A percentile compares a stretch with the other conserved stretches of the same genome.
phyloP scores from a whole-genome alignment of 2,113 vertebrate genomes.

The Festucalex cinctus region DNA sequence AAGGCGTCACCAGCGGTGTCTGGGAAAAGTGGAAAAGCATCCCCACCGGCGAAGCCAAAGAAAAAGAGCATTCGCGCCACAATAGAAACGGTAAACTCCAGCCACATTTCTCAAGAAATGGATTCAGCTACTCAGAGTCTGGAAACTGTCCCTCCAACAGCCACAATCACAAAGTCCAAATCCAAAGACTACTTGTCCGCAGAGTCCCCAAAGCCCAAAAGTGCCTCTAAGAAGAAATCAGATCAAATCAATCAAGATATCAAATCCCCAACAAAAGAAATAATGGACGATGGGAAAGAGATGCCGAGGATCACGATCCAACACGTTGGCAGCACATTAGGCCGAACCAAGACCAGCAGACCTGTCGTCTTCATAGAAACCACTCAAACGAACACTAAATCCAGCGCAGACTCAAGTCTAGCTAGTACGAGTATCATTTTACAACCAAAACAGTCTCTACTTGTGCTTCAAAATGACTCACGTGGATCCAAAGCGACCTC shows the following conservation, averaged over 20 bases:
- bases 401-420: background rate
- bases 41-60: conserved; percentile 24
- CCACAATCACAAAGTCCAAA: background rate
- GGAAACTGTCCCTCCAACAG: background rate
- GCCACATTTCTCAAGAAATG: background rate
- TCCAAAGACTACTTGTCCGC: background rate
- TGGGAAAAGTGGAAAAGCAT: background rate
- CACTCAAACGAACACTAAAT: background rate
- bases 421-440: background rate
- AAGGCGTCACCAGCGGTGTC: conserved; percentile 3
- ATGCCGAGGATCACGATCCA: conserved; percentile 31
- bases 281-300: conserved; percentile 1
- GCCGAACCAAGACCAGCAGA: background rate
- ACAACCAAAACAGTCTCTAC: conserved; percentile 2
- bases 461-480: too few species aligned
- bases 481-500: background rate
- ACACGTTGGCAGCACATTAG: conserved; percentile 36
- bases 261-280: background rate
- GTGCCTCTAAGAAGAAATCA: conserved; percentile 2
- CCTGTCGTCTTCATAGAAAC: background rate
- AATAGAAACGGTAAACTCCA: conserved; percentile 35
- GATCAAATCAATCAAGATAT: background rate
- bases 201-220: conserved; percentile 3
- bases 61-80: conserved; percentile 31
- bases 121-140: background rate